Evolutionary conservation across 2,797 vertebrate genomes (phyloP).

Genomic region (Cyprinodon diabolis): DNA sequence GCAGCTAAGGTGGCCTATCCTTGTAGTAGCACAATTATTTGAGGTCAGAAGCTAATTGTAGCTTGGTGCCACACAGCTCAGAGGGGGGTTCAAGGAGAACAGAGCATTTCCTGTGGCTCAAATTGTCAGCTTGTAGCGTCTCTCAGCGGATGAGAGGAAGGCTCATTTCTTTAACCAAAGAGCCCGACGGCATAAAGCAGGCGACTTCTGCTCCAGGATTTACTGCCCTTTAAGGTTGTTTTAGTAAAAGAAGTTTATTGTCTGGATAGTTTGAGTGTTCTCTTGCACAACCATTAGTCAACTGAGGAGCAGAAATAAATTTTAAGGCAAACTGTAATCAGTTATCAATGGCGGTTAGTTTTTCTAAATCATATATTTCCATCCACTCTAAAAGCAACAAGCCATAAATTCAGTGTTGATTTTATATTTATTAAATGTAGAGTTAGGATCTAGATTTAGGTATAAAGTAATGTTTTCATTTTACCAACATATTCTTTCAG

Average conservation of each 20-base stretch:
- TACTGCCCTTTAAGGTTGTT: not conserved
- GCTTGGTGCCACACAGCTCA: conserved; percentile 61
- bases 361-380: too few relatives aligned
- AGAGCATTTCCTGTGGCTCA: conserved; percentile 45
- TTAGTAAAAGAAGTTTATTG: not conserved
- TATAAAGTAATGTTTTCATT: not conserved
- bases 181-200: not conserved
- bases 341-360: too few relatives aligned
- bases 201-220: not conserved
- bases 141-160: conserved; percentile 14
- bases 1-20: conserved; percentile 38
- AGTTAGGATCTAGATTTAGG: not conserved
- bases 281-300: not conserved
- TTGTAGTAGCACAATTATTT: conserved; percentile 77
- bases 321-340: not conserved
- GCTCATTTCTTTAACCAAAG: not conserved
- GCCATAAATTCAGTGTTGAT: too few relatives aligned
- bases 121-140: conserved; percentile 9
- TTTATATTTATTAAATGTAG: too few relatives aligned
- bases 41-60: conserved; percentile 76
- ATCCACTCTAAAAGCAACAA: too few relatives aligned
- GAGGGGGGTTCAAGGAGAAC: conserved; percentile 41
- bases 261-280: not conserved
- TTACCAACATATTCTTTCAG: not conserved
- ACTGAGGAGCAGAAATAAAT: not conserved